Evolutionary conservation across 2,113 vertebrate species (phyloP).

Genomic region (Sinocyclocheilus anophthalmus): DNA sequence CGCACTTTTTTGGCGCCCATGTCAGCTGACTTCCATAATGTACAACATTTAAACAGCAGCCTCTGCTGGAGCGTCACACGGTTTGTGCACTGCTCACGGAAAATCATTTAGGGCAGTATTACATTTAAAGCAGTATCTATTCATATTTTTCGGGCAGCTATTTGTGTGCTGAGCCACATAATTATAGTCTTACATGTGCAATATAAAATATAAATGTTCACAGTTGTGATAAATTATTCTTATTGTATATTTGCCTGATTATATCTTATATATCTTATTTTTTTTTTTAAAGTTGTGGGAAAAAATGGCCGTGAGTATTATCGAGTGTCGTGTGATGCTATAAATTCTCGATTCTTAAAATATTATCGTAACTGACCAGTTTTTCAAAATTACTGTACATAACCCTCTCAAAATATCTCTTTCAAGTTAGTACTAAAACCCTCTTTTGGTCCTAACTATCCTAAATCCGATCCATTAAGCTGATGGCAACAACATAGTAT

Average conservation of each 20-base stretch:
- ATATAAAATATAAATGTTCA: background rate
- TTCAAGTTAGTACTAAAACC: no score
- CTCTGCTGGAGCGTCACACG: background rate
- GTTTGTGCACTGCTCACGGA: background rate
- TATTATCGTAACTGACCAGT: no score
- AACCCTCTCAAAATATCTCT: no score
- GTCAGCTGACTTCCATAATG: slow-evolving; percentile 46
- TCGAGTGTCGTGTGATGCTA: no score
- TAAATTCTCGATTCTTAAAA: no score
- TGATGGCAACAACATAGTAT: no score
- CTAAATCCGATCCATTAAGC: no score
- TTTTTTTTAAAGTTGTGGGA: no score
- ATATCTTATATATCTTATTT: no score
- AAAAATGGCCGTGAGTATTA: background rate
- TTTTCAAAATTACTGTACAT: no score
- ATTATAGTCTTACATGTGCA: background rate
- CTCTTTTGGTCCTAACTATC: no score
- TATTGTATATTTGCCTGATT: background rate
- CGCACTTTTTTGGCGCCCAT: slow-evolving; percentile 56
- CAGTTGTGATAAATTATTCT: background rate
- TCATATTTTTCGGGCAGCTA: background rate
- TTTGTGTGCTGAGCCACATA: background rate
- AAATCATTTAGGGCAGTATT: background rate
- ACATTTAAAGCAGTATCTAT: no score
- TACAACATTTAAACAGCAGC: background rate